phyloP scores from a whole-genome alignment of 2,888 invertebrate genomes.

The Eilema depressum region DNA sequence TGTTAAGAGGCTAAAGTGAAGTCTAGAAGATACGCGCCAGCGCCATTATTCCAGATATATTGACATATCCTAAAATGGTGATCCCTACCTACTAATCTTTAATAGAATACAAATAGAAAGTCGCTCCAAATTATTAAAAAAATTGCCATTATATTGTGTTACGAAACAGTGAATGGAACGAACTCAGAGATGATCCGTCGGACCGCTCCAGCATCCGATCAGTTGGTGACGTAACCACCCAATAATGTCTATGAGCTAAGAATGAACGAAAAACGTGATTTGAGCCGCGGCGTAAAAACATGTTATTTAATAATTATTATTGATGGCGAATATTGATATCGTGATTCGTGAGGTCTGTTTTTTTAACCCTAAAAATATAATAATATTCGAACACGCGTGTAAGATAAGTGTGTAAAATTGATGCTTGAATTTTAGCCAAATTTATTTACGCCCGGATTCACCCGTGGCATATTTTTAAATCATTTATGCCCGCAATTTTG shows the following conservation, averaged over 20 bases:
- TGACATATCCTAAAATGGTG: too few relatives aligned
- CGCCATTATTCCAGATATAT: too few relatives aligned
- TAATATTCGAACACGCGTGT: neutral
- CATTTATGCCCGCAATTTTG: too few relatives aligned
- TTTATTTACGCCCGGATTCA: too few relatives aligned
- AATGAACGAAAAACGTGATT: conserved; percentile 10
- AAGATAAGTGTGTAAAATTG: neutral
- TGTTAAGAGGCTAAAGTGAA: too few relatives aligned
- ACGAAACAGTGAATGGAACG: conserved; percentile 17
- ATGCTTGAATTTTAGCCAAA: too few relatives aligned
- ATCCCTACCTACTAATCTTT: too few relatives aligned
- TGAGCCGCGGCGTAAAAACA: neutral
- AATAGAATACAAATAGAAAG: conserved; percentile 12
- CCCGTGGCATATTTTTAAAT: too few relatives aligned
- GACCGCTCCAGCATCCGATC: neutral
- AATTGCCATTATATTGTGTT: conserved; percentile 4
- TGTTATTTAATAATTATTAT: neutral
- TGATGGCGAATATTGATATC: conserved; percentile 5
- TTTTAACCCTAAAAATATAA: neutral
- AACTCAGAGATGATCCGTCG: neutral
- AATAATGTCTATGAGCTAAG: conserved; percentile 15
- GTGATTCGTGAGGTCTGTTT: conserved; percentile 1
- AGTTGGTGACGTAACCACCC: conserved; percentile 15
- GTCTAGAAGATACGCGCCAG: too few relatives aligned
- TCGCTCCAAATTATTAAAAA: neutral